Evolutionary conservation across 2,113 vertebrate species (phyloP), one percentile per base, ranked within the genome.

Genomic region (Sigmodon hispidus): DNA sequence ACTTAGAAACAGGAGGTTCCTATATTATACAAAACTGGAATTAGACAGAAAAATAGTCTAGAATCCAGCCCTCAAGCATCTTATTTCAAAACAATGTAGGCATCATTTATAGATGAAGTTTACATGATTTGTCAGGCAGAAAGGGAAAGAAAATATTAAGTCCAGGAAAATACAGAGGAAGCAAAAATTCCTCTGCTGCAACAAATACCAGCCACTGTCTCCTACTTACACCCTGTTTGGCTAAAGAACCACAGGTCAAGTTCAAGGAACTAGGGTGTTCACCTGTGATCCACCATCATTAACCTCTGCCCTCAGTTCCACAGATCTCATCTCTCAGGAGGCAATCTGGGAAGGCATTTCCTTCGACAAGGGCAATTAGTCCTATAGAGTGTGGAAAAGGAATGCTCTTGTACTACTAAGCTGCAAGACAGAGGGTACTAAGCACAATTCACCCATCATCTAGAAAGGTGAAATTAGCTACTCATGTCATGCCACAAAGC

Each of bases 111-210:
- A 92, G 17, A 80, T 72, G 21, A 94, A 43, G 63, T 83, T 93
- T 89, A 86, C 31, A 34, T 87, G 79, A 94, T 77, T 85, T 45
- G 90, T 80, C 5, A 34, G 43, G 26, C 65, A 45, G n/a, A 57
- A 92, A 92, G 69, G 31, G 81, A 85, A 91, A 95, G 73, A 91
- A 95, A 79, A 83, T 67, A 70, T 89, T 79, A 89, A 87, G 9
- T 63, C 10, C 12, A 85, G 65, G 87, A 1, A 67, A 91, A 95
- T 19, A 72, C 5, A 87, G 83, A 87, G 12, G 31, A 90, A 87
- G 83, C 36, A 52, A 89, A 79, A 93, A 31, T 21, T 93, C 48
- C 75, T 72, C 84, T 89, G 31, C 0, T n/a, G 36, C 40, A 92
- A 70, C 69, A 87, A 93, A 65, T 3, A 40, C 50, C 26, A 89